Percentiles rank a stretch among this genome's conserved stretches.
phyloP scores from a whole-genome alignment of 2,113 vertebrate species.

The Talpa occidentalis region DNA sequence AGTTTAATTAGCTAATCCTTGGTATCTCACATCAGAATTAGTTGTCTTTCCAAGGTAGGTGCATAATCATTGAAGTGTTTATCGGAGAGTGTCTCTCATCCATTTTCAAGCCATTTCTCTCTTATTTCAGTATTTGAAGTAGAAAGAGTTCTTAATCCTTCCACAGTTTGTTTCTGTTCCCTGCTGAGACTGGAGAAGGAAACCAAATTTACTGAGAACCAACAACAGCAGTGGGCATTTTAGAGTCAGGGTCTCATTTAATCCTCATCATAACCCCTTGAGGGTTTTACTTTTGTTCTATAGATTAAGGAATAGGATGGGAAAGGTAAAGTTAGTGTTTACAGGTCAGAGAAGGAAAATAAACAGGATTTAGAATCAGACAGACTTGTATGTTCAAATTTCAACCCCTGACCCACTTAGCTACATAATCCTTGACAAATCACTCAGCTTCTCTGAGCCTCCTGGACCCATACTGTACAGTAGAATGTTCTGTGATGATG shows the following conservation, averaged over 20 bases:
- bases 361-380: neutral
- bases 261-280: neutral
- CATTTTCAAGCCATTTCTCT: neutral
- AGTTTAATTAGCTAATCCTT: constrained; percentile 48
- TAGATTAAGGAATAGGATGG: neutral
- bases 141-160: constrained; percentile 10
- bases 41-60: neutral
- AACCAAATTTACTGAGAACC: neutral
- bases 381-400: neutral
- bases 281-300: constrained; percentile 23
- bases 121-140: constrained; percentile 14
- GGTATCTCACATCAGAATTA: neutral
- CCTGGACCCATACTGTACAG: no score
- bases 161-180: neutral
- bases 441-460: neutral
- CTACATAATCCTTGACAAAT: neutral
- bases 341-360: neutral
- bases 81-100: neutral
- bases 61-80: neutral
- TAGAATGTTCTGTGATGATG: neutral
- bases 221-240: neutral
- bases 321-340: neutral
- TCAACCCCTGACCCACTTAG: neutral
- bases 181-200: neutral
- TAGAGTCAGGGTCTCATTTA: neutral